phyloP scores from a whole-genome alignment of 2,797 vertebrate genomes.

The Chaetodon trifasciatus region DNA sequence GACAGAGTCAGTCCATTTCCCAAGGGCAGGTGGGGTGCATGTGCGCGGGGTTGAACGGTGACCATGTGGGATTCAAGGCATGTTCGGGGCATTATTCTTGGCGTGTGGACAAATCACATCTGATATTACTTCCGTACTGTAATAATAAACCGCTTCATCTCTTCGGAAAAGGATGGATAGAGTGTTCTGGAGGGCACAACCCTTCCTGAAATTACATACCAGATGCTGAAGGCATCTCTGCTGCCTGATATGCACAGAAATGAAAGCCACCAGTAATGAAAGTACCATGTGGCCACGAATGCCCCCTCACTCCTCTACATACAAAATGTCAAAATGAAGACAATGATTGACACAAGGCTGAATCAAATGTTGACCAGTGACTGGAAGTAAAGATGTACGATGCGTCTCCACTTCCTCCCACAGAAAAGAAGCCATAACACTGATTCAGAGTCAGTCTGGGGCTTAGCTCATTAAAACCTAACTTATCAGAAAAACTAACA shows the following conservation, averaged over 20 bases:
- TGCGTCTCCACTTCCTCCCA: no score
- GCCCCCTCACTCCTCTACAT: constrained; percentile 1
- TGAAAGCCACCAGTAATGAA: constrained; percentile 58
- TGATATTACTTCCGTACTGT: constrained; percentile 82
- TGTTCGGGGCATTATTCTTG: constrained; percentile 79
- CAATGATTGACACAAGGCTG: background rate
- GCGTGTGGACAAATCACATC: constrained; percentile 74
- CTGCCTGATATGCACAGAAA: constrained; percentile 68
- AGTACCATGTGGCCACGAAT: constrained; percentile 10
- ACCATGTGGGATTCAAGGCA: constrained; percentile 66
- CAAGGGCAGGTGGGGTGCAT: constrained; percentile 47
- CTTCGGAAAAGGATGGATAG: constrained; percentile 68
- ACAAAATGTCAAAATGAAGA: constrained; percentile 8
- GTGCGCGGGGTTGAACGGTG: constrained; percentile 34
- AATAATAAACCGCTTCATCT: constrained; percentile 83
- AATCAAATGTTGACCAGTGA: constrained; percentile 2
- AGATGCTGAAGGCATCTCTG: constrained; percentile 74
- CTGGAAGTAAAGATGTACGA: no score
- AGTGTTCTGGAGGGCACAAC: constrained; percentile 68
- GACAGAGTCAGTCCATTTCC: constrained; percentile 54
- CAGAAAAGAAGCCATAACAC: no score
- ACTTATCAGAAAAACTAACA: no score
- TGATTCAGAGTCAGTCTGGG: background rate
- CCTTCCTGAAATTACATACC: constrained; percentile 82
- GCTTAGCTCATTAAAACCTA: no score